Evolutionary conservation across 1,140 invertebrate species (phyloP).

Genomic region (Panulirus ornatus): DNA sequence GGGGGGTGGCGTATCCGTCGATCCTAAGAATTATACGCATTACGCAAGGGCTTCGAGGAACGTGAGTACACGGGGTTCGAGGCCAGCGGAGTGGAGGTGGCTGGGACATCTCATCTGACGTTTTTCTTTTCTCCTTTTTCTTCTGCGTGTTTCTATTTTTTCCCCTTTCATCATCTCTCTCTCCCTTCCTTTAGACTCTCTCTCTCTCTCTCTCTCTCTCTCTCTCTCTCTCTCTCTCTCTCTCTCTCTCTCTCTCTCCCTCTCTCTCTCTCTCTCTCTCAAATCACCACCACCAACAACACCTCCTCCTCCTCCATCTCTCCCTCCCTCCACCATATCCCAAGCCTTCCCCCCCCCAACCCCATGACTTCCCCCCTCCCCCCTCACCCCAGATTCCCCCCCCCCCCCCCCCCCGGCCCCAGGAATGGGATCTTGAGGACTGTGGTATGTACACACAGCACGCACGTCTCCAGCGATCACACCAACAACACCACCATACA

Average conservation of each 20-base stretch:
- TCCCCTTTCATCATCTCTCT: background rate
- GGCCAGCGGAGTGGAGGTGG: too few species aligned
- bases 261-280: background rate
- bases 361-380: background rate
- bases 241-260: background rate
- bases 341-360: background rate
- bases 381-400: too few species aligned
- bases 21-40: too few species aligned
- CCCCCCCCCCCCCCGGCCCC: too few species aligned
- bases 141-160: background rate
- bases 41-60: too few species aligned
- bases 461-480: too few species aligned
- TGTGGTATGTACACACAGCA: too few species aligned
- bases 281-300: background rate
- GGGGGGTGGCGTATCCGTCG: too few species aligned
- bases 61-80: too few species aligned
- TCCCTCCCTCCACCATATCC: background rate
- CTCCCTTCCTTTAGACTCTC: background rate
- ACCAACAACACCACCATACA: too few species aligned
- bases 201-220: background rate
- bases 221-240: background rate
- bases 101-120: background rate
- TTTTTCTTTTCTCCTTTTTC: background rate
- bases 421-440: too few species aligned
- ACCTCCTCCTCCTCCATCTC: background rate